Base-by-base conservation (phyloP, 2,797 vertebrate genomes). In the Zenarchopterus dispar region DNA sequence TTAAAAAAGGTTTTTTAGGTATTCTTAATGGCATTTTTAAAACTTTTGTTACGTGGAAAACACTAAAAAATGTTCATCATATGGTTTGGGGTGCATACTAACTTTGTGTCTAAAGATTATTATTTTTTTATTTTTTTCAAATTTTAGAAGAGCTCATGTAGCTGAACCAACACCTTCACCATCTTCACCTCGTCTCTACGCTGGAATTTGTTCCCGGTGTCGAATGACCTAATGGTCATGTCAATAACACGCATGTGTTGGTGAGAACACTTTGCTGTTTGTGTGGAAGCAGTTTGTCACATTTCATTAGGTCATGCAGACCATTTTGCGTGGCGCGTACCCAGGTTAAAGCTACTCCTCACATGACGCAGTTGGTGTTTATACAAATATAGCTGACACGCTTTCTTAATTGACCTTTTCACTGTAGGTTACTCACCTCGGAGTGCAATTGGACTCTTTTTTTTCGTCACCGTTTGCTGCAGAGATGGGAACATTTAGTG, bases 401-500 rank as follows among this genome's bases (percentile, higher is more conserved):
- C 72, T 84, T 87, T 80, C 87, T 80, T 75, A 77, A 84, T 73
- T 74, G 58, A 85, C 75, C 75, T 82, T 84, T 85, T 82, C 67
- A 71, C 62, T 69, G 70, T 43, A 67, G 77, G 69, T 84, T 66
- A 66, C 43, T 53, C 68, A 59, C 22, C 45, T 28, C 60, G 6
- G 36, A 45, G 9, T 58, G 63, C 21, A 16, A 78, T 77, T 46
- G 49, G 66, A 61, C 48, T 55, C 83, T 79, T 92, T 94, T 93
- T 85, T 93, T 94, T 94, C 82, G 84, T 72, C 80, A 54, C 90
- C 74, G 77, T 85, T 90, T 90, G 89, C 90, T 4, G 79, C 62
- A 77, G 58, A 89, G 84, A 82, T 72, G 62, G 65, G 87, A 84
- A 93, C 92, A 94, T 93, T 95, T 94, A 92, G 82, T 88, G 86